Evolutionary conservation across 2,113 vertebrate genomes (phyloP), one percentile per base, ranked within the genome.

Genomic region (Micromys minutus): DNA sequence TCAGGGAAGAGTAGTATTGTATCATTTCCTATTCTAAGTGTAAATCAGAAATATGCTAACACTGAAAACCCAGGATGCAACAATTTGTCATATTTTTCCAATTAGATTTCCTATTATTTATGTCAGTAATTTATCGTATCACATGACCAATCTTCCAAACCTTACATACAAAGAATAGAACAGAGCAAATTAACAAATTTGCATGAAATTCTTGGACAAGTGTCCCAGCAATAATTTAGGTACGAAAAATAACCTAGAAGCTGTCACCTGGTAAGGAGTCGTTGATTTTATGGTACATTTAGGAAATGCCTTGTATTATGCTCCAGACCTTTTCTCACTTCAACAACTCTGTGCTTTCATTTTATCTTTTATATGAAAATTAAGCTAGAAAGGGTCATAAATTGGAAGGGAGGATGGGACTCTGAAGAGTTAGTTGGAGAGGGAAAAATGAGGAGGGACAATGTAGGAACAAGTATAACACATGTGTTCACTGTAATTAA

Each of bases 21-120:
- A 85, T 65, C 16, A 19, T 34, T 67, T 63, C 24, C 71, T 75
- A 89, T 93, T 86, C 55, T 36, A 92, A 93, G 87, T 95, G 12
- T 50, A 74, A n/a, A 89, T 63, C 5, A 39, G 42, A 17, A 63
- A 31, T 47, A 84, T 77, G 16, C 10, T 71, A 89, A 94, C 26
- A 93, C 10, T 77, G 34, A 93, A 93, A 95, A 42, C 19, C 75
- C 72, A 4, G 88, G 4, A 50, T 13, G 55, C 50, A 22, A 45
- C 50, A 93, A 7, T 36, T 75, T 93, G 11, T 6, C 50, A 19
- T 89, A 36, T 94, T 91, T 80, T 96, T 81, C 36, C 91, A 7
- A 72, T 67, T 67, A 91, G 6, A 26, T 39, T 13, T n/a, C 42
- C 9, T 92, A 87, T 86, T 19, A 63, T 61, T 57, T 74, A 19